Base-by-base conservation (phyloP, 2,888 invertebrate genomes). In the Chymomyza caudatula region DNA sequence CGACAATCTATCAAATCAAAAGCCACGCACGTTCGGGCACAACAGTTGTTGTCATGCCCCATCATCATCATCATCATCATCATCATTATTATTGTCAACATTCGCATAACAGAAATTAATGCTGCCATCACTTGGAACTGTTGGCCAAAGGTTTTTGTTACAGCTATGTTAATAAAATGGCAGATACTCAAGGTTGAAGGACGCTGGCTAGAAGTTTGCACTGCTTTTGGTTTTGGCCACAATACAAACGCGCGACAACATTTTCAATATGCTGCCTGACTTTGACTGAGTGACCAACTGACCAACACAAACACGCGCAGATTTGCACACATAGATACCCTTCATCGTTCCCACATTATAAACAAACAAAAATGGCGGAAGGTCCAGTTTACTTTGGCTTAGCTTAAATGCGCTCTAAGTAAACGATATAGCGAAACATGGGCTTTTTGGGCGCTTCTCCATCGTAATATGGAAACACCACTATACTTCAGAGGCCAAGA, bases 241-340 rank as follows among this genome's bases (percentile, higher is more conserved):
- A 63, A 54, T 37, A 37, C 66, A 67, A 56, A 60, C 67, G 69
- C 67, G 73, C 29, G 11, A 0, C 11, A 37, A 73, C 76, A 76
- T 70, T 75, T 70, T 73, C 75, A 75, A 76, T 73, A 76, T 76
- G 73, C 55, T 69, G 51, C 17, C 20, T 51, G 51, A 51, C 51
- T 6, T 51, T 51, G 51, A 51, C 51, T 20, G 51, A 51, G 22
- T 51, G 51, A 51, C 51, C 20, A 51, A 11, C 17, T 20, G 17
- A 51, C 20, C 6, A 20, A 22, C 15, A 17, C 15, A 29, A 44
- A 23, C 47, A 58, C 15, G 19, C 22, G 52, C 52, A 52, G 15
- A 23, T 22, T 22, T 52, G 13, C 23, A 23, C 29, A n/a, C 20
- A 25, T 20, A 49, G 17, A 49, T 49, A 49, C 22, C 19, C 22